Conservation (phyloP, 2,113 vertebrate genomes). For the Silurus asotus region DNA sequence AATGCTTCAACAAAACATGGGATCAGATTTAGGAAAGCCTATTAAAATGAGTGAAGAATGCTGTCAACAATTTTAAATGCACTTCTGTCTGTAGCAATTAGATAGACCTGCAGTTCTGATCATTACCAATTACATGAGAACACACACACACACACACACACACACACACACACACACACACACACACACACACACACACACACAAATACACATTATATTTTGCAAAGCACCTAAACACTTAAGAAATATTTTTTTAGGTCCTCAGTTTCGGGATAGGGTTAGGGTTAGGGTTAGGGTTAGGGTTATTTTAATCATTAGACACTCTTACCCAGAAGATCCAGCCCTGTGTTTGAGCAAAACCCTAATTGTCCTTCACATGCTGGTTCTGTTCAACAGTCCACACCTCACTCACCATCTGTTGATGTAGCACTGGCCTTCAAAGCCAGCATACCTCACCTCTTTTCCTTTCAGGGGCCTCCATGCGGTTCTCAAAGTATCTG, state of each 20-base stretch:
- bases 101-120: constrained; percentile 14
- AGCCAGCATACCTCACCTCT: background rate
- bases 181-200: background rate
- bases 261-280: background rate
- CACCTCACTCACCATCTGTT: background rate
- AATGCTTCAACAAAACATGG: constrained; percentile 38
- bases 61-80: constrained; percentile 40
- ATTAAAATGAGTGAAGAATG: constrained; percentile 34
- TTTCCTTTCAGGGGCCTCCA: background rate
- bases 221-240: background rate
- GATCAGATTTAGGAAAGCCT: constrained; percentile 34
- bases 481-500: background rate
- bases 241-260: background rate
- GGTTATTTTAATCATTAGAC: background rate
- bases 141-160: background rate
- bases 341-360: background rate
- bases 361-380: background rate
- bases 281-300: too few relatives aligned
- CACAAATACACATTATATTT: background rate
- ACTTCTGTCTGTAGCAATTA: constrained; percentile 37
- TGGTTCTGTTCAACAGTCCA: background rate
- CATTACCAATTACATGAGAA: background rate
- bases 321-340: too few relatives aligned
- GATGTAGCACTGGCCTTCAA: background rate
- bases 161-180: background rate